Percentiles rank a stretch among this genome's conserved stretches.
Evolutionary conservation across 2,113 vertebrate genomes (phyloP).

Genomic region (Eira barbara): DNA sequence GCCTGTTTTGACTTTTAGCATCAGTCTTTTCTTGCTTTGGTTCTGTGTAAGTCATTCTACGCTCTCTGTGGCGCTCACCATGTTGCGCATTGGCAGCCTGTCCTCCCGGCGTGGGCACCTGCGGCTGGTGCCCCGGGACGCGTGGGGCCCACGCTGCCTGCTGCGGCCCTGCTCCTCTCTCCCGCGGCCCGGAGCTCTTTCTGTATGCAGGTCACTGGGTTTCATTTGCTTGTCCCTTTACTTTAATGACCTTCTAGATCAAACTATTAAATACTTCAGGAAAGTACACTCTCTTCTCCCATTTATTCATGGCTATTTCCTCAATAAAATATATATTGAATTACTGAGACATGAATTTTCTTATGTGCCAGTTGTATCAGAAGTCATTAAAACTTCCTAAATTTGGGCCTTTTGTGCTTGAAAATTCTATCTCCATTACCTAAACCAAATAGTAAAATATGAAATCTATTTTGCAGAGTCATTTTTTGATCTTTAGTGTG

Average conservation of each 20-base stretch:
- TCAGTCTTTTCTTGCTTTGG: background rate
- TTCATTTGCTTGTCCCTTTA: background rate
- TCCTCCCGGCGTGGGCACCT: background rate
- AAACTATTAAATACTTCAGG: background rate
- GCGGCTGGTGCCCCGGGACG: background rate
- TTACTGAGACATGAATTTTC: background rate
- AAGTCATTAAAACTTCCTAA: background rate
- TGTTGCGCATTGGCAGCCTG: background rate
- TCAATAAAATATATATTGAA: background rate
- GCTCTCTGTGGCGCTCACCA: background rate
- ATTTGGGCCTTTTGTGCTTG: background rate
- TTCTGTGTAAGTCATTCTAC: background rate
- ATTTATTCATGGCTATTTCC: background rate
- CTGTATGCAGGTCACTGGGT: background rate
- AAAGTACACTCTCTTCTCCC: background rate
- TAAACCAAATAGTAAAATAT: background rate
- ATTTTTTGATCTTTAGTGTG: background rate
- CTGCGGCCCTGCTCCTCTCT: background rate
- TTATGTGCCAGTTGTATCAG: background rate
- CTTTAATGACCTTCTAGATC: background rate
- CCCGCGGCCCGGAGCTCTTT: background rate
- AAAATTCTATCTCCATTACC: background rate
- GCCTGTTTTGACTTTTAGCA: background rate
- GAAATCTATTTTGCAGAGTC: background rate
- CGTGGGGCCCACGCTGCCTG: fast-evolving